Evolutionary conservation across 2,113 vertebrate species (phyloP).

Genomic region (Prolemur simus): DNA sequence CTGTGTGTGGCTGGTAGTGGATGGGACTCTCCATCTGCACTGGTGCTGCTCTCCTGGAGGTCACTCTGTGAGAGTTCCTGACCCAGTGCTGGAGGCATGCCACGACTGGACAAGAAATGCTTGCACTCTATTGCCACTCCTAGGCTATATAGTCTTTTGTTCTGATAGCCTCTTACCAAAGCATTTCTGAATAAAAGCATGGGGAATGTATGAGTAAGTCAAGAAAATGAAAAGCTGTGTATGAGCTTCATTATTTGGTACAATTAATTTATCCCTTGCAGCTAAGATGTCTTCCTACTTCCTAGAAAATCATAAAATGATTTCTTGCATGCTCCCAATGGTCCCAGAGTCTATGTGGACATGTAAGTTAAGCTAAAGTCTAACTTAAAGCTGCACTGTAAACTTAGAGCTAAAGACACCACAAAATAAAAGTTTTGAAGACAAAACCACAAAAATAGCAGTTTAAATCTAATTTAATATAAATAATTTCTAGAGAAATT

Average conservation of each 20-base stretch:
- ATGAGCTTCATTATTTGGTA: neutral
- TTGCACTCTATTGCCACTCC: neutral
- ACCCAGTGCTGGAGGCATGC: no score
- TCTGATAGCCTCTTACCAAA: neutral
- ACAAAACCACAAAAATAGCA: neutral
- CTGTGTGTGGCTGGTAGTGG: fast-evolving
- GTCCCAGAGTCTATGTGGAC: neutral
- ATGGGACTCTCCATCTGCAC: fast-evolving
- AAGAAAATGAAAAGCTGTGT: neutral
- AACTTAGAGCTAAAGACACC: neutral
- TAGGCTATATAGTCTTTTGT: neutral
- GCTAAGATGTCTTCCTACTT: neutral
- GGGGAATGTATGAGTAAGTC: neutral
- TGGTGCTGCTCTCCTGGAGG: fast-evolving
- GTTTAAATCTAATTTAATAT: neutral
- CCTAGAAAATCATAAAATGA: neutral
- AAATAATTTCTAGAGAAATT: neutral
- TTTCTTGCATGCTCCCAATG: neutral
- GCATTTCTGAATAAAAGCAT: neutral
- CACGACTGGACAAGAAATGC: fast-evolving
- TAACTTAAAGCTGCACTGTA: neutral
- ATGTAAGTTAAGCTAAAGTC: neutral
- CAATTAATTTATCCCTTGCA: neutral
- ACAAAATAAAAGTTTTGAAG: neutral
- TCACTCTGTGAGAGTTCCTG: fast-evolving